These are phyloP conservation scores for Mustela nigripes DNA, from an alignment of 2,113 vertebrate genomes.

Conservation along the genomic window DNA sequence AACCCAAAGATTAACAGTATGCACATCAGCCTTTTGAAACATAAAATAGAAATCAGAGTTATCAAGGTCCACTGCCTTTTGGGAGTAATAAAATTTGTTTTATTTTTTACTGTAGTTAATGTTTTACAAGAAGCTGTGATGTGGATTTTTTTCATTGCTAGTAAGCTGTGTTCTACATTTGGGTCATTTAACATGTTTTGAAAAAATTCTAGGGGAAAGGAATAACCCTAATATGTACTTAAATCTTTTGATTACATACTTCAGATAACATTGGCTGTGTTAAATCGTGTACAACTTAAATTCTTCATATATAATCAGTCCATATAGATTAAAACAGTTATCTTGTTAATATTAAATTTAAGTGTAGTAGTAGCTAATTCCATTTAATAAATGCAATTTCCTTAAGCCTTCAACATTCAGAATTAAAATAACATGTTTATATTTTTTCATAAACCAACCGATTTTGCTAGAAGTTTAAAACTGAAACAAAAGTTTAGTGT, in stretches of 20 bases:
- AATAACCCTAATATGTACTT: not conserved
- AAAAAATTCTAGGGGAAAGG: not conserved
- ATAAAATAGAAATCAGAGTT: not conserved
- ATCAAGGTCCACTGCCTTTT: not conserved
- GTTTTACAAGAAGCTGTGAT: not conserved
- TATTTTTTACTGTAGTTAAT: not conserved
- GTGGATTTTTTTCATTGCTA: not conserved
- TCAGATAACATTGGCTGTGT: not conserved
- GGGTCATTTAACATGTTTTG: not conserved
- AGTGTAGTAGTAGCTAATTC: not conserved
- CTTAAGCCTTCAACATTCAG: not conserved
- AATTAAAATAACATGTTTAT: not conserved
- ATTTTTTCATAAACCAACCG: not conserved
- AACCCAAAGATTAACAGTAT: not conserved
- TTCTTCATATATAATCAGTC: not conserved
- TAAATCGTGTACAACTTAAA: not conserved
- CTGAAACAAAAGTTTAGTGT: not conserved
- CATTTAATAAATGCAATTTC: not conserved
- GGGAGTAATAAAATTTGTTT: not conserved
- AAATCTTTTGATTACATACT: not conserved
- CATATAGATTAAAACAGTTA: not conserved
- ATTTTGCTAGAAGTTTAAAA: not conserved
- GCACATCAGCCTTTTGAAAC: not conserved
- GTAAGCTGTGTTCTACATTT: not conserved
- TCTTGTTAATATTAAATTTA: not conserved